phyloP scores from a whole-genome alignment of 2,888 invertebrate species.

The Pemphredon lugubris region DNA sequence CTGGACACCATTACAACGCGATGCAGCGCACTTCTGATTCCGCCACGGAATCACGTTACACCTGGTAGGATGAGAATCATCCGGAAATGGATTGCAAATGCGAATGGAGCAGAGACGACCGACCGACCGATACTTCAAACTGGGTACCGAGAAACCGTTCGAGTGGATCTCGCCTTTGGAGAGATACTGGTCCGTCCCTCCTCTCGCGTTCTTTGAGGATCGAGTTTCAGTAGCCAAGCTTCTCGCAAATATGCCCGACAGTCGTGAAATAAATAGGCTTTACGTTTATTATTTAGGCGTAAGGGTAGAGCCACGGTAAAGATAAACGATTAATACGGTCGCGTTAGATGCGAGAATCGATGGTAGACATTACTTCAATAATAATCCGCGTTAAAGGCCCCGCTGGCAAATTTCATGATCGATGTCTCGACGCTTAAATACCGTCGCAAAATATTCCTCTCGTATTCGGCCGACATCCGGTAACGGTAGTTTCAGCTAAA shows the following conservation, averaged over 20 bases:
- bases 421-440: conserved; percentile 11
- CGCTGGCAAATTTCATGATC: no score
- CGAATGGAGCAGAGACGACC: conserved; percentile 26
- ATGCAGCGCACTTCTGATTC: conserved; percentile 25
- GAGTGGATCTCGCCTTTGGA: background rate
- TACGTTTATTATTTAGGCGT: no score
- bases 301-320: no score
- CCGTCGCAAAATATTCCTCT: conserved; percentile 20
- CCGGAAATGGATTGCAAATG: conserved; percentile 38
- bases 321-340: no score
- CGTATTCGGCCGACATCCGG: conserved; percentile 21
- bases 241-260: no score
- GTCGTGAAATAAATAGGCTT: no score
- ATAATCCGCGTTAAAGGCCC: no score
- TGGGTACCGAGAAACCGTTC: background rate
- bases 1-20: conserved; percentile 5
- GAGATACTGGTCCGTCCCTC: background rate
- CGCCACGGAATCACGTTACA: conserved; percentile 46
- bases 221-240: no score
- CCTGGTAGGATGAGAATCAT: conserved; percentile 11
- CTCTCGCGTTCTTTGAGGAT: background rate
- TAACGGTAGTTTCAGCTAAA: conserved; percentile 40
- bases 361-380: no score
- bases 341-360: no score
- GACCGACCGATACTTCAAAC: conserved; percentile 29